Conservation (phyloP, 2,797 vertebrate genomes). For the Tenualosa ilisha region DNA sequence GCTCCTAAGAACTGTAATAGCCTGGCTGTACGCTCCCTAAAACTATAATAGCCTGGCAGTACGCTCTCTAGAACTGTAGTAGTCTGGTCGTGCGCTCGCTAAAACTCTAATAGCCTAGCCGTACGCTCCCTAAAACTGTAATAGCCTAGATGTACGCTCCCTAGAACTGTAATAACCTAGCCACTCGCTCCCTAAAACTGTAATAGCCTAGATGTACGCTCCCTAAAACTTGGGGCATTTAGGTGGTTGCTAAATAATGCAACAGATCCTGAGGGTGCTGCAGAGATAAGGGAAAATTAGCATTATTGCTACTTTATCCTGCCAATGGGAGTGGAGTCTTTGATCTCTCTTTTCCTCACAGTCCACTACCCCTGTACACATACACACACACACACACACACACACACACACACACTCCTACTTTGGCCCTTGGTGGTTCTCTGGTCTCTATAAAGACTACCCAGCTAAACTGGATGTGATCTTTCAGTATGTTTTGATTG, state of each 20-base stretch:
- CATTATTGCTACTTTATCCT: conserved; percentile 25
- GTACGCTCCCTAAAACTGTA: too few relatives aligned
- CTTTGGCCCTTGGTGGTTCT: neutral
- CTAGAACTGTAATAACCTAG: neutral
- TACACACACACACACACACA: conserved; percentile 21
- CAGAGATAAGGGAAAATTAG: conserved; percentile 34
- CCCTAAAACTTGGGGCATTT: neutral
- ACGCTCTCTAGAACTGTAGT: neutral
- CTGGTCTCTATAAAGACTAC: neutral
- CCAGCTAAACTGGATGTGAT: neutral
- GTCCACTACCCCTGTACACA: neutral
- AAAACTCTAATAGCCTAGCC: neutral
- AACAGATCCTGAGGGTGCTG: conserved; percentile 6
- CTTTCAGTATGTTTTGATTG: neutral
- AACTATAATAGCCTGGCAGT: too few relatives aligned
- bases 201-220: too few relatives aligned
- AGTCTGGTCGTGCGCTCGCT: too few relatives aligned
- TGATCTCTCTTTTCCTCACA: neutral
- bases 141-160: too few relatives aligned
- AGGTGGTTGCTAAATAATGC: conserved; percentile 33
- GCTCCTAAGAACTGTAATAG: too few relatives aligned
- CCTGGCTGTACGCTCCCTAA: too few relatives aligned
- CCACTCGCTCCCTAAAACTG: too few relatives aligned
- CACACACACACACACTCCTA: neutral
- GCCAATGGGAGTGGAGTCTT: neutral